Evolutionary conservation across 2,113 vertebrate genomes (phyloP).

Genomic region (Neogale vison): DNA sequence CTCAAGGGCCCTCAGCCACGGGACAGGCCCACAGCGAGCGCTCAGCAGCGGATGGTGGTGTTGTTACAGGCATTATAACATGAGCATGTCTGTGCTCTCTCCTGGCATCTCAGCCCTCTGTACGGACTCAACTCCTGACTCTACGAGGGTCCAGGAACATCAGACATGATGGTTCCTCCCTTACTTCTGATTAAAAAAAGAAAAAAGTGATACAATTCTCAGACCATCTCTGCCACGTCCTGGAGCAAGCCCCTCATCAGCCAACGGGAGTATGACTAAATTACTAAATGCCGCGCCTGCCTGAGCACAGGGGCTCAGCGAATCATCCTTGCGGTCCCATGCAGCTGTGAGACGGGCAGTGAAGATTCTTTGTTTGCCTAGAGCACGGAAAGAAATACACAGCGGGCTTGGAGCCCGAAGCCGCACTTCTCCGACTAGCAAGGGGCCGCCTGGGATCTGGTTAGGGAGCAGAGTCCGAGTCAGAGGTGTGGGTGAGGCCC

Average conservation of each 20-base stretch:
- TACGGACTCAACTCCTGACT: neutral
- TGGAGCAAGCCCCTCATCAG: neutral
- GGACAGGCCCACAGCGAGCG: rapidly evolving
- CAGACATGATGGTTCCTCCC: neutral
- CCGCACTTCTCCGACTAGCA: neutral
- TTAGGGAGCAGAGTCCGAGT: rapidly evolving
- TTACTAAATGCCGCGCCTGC: rapidly evolving
- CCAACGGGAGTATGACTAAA: neutral
- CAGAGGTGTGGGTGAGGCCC: neutral
- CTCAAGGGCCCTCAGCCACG: neutral
- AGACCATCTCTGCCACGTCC: neutral
- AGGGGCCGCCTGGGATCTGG: rapidly evolving
- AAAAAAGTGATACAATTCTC: neutral
- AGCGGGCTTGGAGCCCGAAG: neutral
- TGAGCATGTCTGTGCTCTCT: neutral
- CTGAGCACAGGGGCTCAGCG: neutral
- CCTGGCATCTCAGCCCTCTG: rapidly evolving
- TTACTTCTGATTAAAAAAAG: neutral
- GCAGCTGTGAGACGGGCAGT: neutral
- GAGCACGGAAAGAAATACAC: neutral
- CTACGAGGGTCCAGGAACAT: neutral
- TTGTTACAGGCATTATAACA: rapidly evolving
- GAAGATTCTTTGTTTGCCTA: neutral
- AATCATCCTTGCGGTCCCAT: neutral
- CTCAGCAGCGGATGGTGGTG: rapidly evolving